Evolutionary conservation across 2,113 vertebrate species (phyloP).

Genomic region (Hystrix brachyura): DNA sequence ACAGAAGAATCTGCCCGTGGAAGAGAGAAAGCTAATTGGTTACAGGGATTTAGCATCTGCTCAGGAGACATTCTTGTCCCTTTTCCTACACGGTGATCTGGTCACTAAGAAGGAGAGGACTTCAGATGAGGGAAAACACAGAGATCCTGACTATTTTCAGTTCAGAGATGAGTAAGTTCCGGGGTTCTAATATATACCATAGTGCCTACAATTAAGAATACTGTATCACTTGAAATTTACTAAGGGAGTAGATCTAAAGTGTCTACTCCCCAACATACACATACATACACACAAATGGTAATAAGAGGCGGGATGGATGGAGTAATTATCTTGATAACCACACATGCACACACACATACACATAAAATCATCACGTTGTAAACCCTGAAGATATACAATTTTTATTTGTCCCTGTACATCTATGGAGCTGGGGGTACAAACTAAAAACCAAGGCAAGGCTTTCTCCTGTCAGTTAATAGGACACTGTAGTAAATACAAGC

Average conservation of each 20-base stretch:
- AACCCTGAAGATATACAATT: background rate
- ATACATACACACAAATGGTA: background rate
- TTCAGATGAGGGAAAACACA: background rate
- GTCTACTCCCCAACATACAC: too few species aligned
- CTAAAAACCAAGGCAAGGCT: background rate
- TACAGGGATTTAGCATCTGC: background rate
- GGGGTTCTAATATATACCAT: background rate
- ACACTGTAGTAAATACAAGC: accelerated
- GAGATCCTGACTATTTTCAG: background rate
- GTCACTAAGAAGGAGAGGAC: background rate
- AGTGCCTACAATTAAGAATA: background rate
- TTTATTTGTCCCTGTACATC: background rate
- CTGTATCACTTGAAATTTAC: background rate
- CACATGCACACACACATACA: background rate
- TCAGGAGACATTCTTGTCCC: background rate
- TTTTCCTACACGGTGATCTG: background rate
- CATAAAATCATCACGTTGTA: background rate
- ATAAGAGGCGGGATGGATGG: background rate
- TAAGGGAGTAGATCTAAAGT: background rate
- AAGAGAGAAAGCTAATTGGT: constrained; percentile 32
- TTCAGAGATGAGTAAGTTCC: too few species aligned
- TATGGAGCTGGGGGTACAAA: background rate
- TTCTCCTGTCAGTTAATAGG: background rate
- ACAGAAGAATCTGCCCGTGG: background rate
- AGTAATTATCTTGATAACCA: background rate